phyloP scores from a whole-genome alignment of 2,113 vertebrate species.

The Equus przewalskii region DNA sequence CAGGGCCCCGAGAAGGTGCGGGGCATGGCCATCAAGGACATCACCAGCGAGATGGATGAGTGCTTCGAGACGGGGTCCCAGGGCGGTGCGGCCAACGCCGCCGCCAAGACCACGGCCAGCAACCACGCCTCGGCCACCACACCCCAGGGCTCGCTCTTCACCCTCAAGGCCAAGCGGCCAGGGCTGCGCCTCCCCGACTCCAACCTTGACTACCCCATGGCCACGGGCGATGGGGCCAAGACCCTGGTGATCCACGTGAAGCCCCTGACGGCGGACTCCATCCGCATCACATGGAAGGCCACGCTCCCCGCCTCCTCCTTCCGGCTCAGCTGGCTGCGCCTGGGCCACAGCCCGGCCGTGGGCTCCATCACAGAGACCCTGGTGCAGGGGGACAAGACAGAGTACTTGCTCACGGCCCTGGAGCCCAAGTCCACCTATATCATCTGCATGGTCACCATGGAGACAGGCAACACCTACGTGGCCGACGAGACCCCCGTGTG shows the following conservation, averaged over 20 bases:
- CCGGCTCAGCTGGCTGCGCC: slow-evolving; percentile 94
- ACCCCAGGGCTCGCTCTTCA: slow-evolving; percentile 94
- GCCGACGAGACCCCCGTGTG: slow-evolving; percentile 93
- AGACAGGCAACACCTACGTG: slow-evolving; percentile 88
- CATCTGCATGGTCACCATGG: slow-evolving; percentile 95
- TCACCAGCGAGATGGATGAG: slow-evolving; percentile 94
- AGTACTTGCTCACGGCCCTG: slow-evolving; percentile 94
- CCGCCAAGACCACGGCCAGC: slow-evolving; percentile 82
- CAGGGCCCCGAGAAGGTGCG: slow-evolving; percentile 93
- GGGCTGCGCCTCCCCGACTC: slow-evolving; percentile 93
- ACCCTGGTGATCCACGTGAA: slow-evolving; percentile 94
- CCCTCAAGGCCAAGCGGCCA: slow-evolving; percentile 93
- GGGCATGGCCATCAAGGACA: slow-evolving; percentile 93
- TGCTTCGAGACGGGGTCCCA: slow-evolving; percentile 89
- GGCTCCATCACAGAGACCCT: slow-evolving; percentile 96
- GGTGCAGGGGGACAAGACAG: slow-evolving; percentile 93
- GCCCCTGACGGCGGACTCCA: slow-evolving; percentile 93
- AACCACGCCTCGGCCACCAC: slow-evolving; percentile 88
- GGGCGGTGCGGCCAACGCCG: slow-evolving; percentile 69
- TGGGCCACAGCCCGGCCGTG: slow-evolving; percentile 91
- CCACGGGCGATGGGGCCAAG: slow-evolving; percentile 90
- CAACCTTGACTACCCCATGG: slow-evolving; percentile 92
- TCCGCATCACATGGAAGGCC: slow-evolving; percentile 95
- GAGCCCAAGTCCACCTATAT: slow-evolving; percentile 95
- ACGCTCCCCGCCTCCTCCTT: slow-evolving; percentile 92